phyloP scores from a whole-genome alignment of 2,888 invertebrate genomes.

The Baronia brevicornis region DNA sequence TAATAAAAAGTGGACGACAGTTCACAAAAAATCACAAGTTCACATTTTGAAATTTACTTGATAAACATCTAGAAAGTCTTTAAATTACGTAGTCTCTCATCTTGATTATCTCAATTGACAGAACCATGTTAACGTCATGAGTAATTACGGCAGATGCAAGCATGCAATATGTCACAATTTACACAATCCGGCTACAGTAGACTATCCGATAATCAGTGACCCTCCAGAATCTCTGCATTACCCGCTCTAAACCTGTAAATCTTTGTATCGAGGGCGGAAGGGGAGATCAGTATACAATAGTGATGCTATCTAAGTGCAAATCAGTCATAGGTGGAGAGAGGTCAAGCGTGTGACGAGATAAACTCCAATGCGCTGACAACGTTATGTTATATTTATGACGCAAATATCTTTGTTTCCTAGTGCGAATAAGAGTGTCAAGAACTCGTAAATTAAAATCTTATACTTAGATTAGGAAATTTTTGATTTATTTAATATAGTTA shows the following conservation, averaged over 20 bases:
- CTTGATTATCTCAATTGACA: too few relatives aligned
- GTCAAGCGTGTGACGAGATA: conserved; percentile 47
- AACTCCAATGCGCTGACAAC: conserved; percentile 44
- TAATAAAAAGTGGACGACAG: too few relatives aligned
- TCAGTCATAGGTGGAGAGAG: conserved; percentile 54
- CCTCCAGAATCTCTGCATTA: conserved; percentile 11
- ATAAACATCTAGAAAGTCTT: too few relatives aligned
- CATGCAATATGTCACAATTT: conserved; percentile 46
- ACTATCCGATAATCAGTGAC: conserved; percentile 28
- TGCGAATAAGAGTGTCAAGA: conserved; percentile 25
- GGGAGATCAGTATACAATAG: conserved; percentile 32
- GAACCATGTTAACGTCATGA: conserved; percentile 46
- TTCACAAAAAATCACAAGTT: too few relatives aligned
- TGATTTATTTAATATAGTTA: too few relatives aligned
- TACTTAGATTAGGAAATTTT: too few relatives aligned
- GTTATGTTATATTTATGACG: conserved; percentile 36
- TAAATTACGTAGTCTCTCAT: too few relatives aligned
- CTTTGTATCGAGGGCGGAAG: conserved; percentile 6
- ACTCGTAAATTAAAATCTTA: too few relatives aligned
- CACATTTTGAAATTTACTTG: too few relatives aligned
- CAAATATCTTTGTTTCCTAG: conserved; percentile 40
- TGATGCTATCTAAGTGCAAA: conserved; percentile 45
- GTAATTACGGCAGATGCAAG: conserved; percentile 37
- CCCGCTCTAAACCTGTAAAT: conserved; percentile 10
- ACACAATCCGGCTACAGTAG: conserved; percentile 22